A percentile compares a stretch with the other conserved stretches of the same genome.
phyloP scores from a whole-genome alignment of 2,113 vertebrate species.

The Phoxinus phoxinus region DNA sequence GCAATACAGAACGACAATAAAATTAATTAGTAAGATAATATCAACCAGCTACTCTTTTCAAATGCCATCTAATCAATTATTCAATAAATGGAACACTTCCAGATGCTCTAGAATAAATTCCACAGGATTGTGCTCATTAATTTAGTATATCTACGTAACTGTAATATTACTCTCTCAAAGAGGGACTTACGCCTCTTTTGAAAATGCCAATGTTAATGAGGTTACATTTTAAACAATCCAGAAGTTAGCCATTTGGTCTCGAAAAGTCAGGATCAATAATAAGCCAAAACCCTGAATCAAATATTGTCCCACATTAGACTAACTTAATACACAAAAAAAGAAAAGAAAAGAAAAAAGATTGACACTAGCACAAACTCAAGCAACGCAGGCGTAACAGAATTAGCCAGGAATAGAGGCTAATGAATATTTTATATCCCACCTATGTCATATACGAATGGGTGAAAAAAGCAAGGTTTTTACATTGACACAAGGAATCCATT shows the following conservation, averaged over 20 bases:
- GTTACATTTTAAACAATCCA: not conserved
- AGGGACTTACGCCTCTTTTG: not conserved
- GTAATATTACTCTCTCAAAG: slow-evolving; percentile 21
- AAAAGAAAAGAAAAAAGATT: not conserved
- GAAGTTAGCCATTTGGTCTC: not conserved
- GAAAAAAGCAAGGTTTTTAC: slow-evolving; percentile 50
- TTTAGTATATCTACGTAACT: not conserved
- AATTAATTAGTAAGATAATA: slow-evolving; percentile 8
- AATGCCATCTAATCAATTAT: not conserved
- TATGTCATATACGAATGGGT: slow-evolving; percentile 60
- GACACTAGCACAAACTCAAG: not conserved
- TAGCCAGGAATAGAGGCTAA: slow-evolving; percentile 41
- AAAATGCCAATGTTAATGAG: slow-evolving; percentile 20
- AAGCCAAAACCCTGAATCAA: slow-evolving; percentile 11
- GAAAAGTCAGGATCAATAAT: not conserved
- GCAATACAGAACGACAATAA: not conserved
- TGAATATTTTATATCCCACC: slow-evolving; percentile 59
- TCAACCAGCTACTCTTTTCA: slow-evolving; percentile 5
- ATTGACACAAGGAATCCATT: slow-evolving; percentile 43
- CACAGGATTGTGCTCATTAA: slow-evolving; percentile 9
- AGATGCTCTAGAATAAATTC: not conserved
- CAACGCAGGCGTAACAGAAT: slow-evolving; percentile 16
- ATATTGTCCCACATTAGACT: not conserved
- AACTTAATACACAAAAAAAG: not conserved
- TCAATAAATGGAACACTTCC: slow-evolving; percentile 10